phyloP scores from a whole-genome alignment of 2,113 vertebrate genomes.

The Trematomus loennbergii region DNA sequence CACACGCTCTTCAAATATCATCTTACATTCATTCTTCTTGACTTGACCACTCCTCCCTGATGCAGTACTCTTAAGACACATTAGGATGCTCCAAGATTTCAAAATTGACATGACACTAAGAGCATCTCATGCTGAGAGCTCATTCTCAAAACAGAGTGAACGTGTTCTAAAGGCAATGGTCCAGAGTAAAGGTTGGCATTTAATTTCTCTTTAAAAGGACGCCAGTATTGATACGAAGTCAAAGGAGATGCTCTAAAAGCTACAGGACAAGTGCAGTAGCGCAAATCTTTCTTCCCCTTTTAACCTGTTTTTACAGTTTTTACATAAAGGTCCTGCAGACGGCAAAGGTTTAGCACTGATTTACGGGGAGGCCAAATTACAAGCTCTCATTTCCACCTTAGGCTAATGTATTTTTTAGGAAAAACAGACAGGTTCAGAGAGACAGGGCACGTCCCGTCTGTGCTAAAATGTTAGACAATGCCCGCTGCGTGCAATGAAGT shows the following conservation, averaged over 20 bases:
- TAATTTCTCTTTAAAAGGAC: conserved; percentile 13
- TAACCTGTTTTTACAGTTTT: conserved; percentile 11
- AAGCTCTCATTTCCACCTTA: neutral
- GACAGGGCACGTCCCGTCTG: neutral
- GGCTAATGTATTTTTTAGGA: neutral
- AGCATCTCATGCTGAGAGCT: conserved; percentile 10
- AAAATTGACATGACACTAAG: conserved; percentile 34
- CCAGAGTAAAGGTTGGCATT: conserved; percentile 41
- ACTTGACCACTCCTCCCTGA: conserved; percentile 25
- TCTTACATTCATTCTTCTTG: conserved; percentile 8
- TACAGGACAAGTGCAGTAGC: conserved; percentile 17
- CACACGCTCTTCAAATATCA: conserved; percentile 8
- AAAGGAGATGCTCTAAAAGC: conserved; percentile 64
- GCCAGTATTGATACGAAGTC: conserved; percentile 45
- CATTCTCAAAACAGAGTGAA: conserved; percentile 16
- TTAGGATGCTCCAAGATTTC: conserved; percentile 34
- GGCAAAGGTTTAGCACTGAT: conserved; percentile 8
- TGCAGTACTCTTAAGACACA: conserved; percentile 35
- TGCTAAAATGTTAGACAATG: neutral
- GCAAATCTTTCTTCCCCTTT: conserved; percentile 9
- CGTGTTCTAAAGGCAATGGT: conserved; percentile 29
- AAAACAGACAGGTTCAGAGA: neutral
- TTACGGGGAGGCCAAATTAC: neutral
- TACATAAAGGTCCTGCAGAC: conserved; percentile 17
- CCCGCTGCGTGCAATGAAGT: neutral